Percentiles rank a stretch among this genome's conserved stretches.
These are phyloP conservation scores for Geodia barretti DNA, from an alignment of 37 sponge, comb jelly and placozoan genomes.

Conservation along the genomic window DNA sequence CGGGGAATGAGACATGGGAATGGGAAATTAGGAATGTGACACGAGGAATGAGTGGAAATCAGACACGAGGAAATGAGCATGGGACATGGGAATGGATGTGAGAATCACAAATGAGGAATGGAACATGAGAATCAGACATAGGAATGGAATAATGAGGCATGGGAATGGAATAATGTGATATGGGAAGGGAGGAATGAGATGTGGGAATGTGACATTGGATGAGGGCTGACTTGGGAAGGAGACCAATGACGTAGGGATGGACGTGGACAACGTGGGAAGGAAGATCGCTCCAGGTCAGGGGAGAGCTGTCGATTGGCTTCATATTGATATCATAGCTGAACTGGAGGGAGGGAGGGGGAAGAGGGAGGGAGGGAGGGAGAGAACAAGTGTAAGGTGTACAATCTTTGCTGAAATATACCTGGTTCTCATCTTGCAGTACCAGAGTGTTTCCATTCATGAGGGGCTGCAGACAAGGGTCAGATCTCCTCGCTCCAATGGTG, in stretches of 20 bases:
- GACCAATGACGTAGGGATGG: slow-evolving; percentile 38
- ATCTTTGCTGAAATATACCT: slow-evolving; percentile 15
- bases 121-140: too few species aligned
- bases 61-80: too few species aligned
- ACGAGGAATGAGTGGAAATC: too few species aligned
- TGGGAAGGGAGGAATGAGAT: not conserved
- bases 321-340: slow-evolving; percentile 37
- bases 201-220: too few species aligned
- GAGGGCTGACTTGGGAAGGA: slow-evolving; percentile 40
- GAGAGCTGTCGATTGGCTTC: slow-evolving; percentile 25
- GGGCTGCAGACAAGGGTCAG: slow-evolving; percentile 47
- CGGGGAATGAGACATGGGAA: too few species aligned
- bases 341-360: not conserved
- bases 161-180: not conserved
- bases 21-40: too few species aligned
- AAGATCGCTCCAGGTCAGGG: slow-evolving; percentile 42
- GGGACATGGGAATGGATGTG: too few species aligned
- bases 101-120: too few species aligned
- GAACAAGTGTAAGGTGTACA: too few species aligned
- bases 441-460: slow-evolving; percentile 43
- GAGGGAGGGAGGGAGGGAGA: too few species aligned
- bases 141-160: too few species aligned
- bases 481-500: slow-evolving; percentile 40
- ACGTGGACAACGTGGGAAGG: slow-evolving; percentile 33
- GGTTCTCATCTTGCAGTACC: slow-evolving; percentile 50